A percentile compares a stretch with the other conserved stretches of the same genome.
phyloP scores from a whole-genome alignment of 2,888 invertebrate genomes.

The Beris morrisii region DNA sequence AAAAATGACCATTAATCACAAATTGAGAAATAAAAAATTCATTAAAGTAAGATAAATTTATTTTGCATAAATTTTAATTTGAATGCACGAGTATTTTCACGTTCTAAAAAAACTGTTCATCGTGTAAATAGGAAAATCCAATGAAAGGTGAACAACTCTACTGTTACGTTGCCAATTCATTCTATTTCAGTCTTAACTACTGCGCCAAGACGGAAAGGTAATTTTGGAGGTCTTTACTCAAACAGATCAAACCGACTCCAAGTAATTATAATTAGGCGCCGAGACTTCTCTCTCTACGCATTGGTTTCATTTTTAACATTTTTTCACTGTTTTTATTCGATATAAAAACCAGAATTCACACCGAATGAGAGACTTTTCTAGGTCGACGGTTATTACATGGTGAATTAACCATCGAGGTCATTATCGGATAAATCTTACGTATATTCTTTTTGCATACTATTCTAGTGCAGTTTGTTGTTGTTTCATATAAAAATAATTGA shows the following conservation, averaged over 20 bases:
- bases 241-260: not conserved
- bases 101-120: not conserved
- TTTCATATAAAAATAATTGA: too few relatives aligned
- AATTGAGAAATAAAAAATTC: too few relatives aligned
- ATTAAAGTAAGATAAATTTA: too few relatives aligned
- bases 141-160: slow-evolving; percentile 3
- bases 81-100: too few relatives aligned
- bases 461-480: too few relatives aligned
- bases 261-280: slow-evolving; percentile 3
- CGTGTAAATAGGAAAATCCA: not conserved
- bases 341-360: not conserved
- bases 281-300: not conserved
- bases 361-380: slow-evolving; percentile 14
- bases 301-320: slow-evolving; percentile 7
- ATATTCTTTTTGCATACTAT: not conserved
- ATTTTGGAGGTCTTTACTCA: slow-evolving; percentile 3
- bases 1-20: too few relatives aligned
- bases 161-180: not conserved
- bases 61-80: too few relatives aligned
- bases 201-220: slow-evolving; percentile 5
- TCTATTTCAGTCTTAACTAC: not conserved
- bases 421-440: slow-evolving; percentile 13
- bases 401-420: slow-evolving; percentile 28
- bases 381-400: slow-evolving; percentile 25
- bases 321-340: not conserved